Evolutionary conservation across 2,113 vertebrate genomes (phyloP).

Genomic region (Dasypus novemcinctus): DNA sequence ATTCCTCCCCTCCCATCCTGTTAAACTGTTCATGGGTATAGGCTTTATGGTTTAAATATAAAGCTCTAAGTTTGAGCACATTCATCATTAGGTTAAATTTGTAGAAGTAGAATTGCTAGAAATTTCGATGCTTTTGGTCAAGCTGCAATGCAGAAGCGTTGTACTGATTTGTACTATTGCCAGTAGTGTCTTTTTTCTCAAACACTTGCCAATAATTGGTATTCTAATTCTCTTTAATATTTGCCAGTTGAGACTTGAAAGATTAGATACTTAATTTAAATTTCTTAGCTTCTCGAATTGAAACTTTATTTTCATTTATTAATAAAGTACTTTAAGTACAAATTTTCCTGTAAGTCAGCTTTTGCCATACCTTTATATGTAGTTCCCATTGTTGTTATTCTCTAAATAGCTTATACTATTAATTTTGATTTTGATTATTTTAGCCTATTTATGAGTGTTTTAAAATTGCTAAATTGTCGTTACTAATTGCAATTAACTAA

Average conservation of each 20-base stretch:
- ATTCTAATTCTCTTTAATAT: slow-evolving; percentile 19
- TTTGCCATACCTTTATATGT: not conserved
- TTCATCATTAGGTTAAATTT: not conserved
- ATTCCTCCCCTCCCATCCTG: not conserved
- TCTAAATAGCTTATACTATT: not conserved
- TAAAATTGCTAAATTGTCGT: not conserved
- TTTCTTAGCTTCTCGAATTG: not conserved
- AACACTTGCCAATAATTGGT: not conserved
- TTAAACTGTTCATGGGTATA: not conserved
- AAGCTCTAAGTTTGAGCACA: not conserved
- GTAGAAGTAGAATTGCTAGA: not conserved
- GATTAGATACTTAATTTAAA: not conserved
- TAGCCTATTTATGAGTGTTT: not conserved
- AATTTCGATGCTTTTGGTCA: not conserved
- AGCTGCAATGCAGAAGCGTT: not conserved
- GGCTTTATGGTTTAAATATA: not conserved
- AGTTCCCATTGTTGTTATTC: not conserved
- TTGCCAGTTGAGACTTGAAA: slow-evolving; percentile 1
- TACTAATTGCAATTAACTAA: not conserved
- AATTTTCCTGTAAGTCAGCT: not conserved
- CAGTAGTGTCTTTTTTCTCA: not conserved
- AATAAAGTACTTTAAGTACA: not conserved
- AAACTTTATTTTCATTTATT: not conserved
- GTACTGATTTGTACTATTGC: not conserved
- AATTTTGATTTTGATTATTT: not conserved